phyloP scores from a whole-genome alignment of 2,888 invertebrate genomes.

The Eupeodes latifasciatus region DNA sequence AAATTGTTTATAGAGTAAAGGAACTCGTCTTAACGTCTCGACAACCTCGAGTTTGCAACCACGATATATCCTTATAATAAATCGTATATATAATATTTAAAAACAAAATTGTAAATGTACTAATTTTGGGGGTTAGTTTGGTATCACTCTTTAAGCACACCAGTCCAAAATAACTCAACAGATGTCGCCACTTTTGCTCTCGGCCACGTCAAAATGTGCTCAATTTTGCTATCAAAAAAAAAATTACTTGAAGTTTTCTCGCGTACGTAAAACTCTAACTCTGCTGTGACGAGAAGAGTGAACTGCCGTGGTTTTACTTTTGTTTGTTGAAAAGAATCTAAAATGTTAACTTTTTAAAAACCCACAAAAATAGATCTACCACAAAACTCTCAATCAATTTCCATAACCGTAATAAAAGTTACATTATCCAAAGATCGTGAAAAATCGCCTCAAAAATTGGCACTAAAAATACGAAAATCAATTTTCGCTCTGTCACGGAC shows the following conservation, averaged over 20 bases:
- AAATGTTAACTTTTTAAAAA: constrained; percentile 54
- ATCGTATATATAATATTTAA: no score
- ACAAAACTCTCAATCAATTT: constrained; percentile 11
- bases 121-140: not conserved
- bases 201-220: constrained; percentile 76
- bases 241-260: constrained; percentile 73
- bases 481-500: constrained; percentile 70
- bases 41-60: no score
- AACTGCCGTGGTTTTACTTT: constrained; percentile 62
- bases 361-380: constrained; percentile 23
- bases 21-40: no score
- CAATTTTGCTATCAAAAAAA: constrained; percentile 58
- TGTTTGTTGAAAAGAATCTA: constrained; percentile 63
- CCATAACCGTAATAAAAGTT: constrained; percentile 29
- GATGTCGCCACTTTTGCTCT: constrained; percentile 47
- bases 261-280: constrained; percentile 59
- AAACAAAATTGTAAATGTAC: no score
- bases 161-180: not conserved
- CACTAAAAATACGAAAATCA: constrained; percentile 60
- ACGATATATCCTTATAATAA: no score
- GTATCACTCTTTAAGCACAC: constrained; percentile 50
- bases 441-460: constrained; percentile 41
- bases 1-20: no score
- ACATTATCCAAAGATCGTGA: not conserved
- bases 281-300: constrained; percentile 27